A percentile compares a stretch with the other conserved stretches of the same genome.
These are phyloP conservation scores for Diachasmimorpha longicaudata DNA, from an alignment of 1,140 invertebrate species.

Conservation along the genomic window DNA sequence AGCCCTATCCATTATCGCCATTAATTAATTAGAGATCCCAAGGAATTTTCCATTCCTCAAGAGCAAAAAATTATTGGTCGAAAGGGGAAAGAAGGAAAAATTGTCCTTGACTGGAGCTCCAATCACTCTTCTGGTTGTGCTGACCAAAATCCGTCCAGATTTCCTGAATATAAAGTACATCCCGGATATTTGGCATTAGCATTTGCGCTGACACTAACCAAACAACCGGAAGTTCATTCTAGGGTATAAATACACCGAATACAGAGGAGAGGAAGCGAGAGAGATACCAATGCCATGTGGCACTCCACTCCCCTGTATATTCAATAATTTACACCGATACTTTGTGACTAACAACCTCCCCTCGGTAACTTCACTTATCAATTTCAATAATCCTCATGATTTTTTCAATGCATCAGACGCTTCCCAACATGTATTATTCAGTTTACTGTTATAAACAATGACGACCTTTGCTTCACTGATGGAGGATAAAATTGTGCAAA, in stretches of 20 bases:
- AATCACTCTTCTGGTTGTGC: neutral
- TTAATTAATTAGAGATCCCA: no score
- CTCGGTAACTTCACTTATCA: neutral
- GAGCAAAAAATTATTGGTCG: no score
- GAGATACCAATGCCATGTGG: neutral
- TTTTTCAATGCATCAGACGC: neutral
- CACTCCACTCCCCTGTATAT: neutral
- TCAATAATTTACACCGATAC: slow-evolving; percentile 7
- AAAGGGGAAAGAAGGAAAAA: no score
- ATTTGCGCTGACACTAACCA: slow-evolving; percentile 10
- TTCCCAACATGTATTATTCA: neutral
- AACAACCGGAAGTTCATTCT: slow-evolving; percentile 16
- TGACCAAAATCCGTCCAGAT: neutral
- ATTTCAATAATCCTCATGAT: neutral
- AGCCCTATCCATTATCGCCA: no score
- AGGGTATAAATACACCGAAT: slow-evolving; percentile 9
- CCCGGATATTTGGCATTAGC: slow-evolving; percentile 1
- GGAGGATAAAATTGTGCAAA: neutral
- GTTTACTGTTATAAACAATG: neutral
- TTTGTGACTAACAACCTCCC: neutral
- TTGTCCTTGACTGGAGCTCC: no score
- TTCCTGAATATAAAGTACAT: slow-evolving; percentile 3
- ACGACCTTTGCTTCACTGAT: neutral
- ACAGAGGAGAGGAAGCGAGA: neutral
- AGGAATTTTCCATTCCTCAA: no score